Evolutionary conservation across 1,140 invertebrate species (phyloP).

Genomic region (Rhynchophorus ferrugineus): DNA sequence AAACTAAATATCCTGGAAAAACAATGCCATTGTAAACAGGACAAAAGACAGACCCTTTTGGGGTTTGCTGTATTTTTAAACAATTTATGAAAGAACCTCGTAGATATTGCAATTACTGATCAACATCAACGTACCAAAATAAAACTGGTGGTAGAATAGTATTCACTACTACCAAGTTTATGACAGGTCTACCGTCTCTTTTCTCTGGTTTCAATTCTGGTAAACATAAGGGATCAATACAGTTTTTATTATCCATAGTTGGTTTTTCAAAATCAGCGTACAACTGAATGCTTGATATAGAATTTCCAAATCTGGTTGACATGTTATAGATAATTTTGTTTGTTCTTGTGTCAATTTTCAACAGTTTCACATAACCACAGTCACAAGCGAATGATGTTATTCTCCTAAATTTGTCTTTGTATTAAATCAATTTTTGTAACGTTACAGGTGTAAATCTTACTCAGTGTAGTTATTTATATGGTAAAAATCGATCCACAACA

Average conservation of each 20-base stretch:
- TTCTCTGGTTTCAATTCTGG: too few species aligned
- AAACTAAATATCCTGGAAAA: too few species aligned
- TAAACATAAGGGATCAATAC: too few species aligned
- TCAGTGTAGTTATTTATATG: conserved; percentile 44
- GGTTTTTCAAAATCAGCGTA: conserved; percentile 44
- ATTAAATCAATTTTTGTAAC: not conserved
- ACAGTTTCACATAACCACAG: conserved; percentile 52
- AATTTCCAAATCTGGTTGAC: conserved; percentile 50
- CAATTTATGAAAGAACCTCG: too few species aligned
- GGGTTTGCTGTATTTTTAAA: too few species aligned
- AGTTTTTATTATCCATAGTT: too few species aligned
- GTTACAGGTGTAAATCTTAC: conserved; percentile 35
- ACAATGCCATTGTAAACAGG: too few species aligned
- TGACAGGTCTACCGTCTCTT: conserved; percentile 12
- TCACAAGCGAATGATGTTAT: conserved; percentile 57
- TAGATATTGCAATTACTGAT: too few species aligned
- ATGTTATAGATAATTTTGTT: conserved; percentile 46
- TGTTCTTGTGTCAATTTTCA: conserved; percentile 45
- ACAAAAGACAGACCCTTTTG: too few species aligned
- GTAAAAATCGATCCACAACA: conserved; percentile 55
- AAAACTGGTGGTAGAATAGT: conserved; percentile 51
- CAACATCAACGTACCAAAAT: conserved; percentile 56
- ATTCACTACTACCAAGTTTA: conserved; percentile 54
- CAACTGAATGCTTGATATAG: conserved; percentile 50
- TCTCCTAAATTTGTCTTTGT: conserved; percentile 41